Evolutionary conservation across 2,797 vertebrate species (phyloP).

Genomic region (Psittacula derbiana): DNA sequence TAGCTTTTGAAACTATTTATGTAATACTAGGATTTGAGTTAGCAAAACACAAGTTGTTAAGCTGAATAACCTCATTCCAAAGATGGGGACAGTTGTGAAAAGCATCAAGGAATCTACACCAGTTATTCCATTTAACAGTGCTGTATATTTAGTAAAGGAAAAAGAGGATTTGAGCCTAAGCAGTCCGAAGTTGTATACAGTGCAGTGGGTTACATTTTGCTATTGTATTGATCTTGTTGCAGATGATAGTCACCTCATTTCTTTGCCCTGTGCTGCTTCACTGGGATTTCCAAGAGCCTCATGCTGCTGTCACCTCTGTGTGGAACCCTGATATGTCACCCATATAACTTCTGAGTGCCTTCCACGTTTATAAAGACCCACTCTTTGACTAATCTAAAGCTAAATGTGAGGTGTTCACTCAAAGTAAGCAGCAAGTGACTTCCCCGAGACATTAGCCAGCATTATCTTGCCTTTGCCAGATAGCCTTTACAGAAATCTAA

Average conservation of each 20-base stretch:
- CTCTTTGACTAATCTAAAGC: neutral
- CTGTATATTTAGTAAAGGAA: neutral
- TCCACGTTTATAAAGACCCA: neutral
- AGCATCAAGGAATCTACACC: neutral
- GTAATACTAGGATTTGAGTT: neutral
- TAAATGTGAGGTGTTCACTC: neutral
- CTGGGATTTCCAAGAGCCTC: neutral
- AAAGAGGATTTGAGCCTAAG: neutral
- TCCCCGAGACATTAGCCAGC: neutral
- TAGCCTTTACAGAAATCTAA: neutral
- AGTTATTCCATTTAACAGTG: neutral
- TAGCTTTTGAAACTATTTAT: neutral
- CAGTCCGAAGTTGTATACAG: neutral
- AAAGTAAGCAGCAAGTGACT: neutral
- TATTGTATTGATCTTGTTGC: neutral
- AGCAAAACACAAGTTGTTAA: neutral
- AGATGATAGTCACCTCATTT: neutral
- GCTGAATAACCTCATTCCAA: neutral
- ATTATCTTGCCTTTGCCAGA: neutral
- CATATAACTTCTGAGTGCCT: neutral
- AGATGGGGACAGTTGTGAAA: neutral
- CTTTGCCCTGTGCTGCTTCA: neutral
- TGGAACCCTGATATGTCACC: neutral
- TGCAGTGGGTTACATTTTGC: neutral
- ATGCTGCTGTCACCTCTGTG: neutral